Conservation (phyloP, 2,797 vertebrate species). For the Artibeus jamaicensis region DNA sequence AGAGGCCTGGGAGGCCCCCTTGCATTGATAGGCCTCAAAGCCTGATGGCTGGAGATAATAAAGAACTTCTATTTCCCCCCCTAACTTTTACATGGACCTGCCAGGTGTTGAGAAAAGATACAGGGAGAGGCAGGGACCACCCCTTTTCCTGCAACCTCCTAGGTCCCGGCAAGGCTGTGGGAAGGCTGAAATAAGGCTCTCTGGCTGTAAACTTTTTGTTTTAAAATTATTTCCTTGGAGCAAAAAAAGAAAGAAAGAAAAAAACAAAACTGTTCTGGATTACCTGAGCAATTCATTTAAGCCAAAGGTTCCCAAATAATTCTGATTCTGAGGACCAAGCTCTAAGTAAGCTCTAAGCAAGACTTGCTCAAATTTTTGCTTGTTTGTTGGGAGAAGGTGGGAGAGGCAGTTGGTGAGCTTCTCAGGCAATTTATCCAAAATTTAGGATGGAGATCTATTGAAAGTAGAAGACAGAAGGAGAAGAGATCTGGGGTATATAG, state of each 20-base stretch:
- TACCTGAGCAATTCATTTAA: constrained; percentile 33
- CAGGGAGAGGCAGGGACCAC: neutral
- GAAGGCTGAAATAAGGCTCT: neutral
- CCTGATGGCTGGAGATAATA: constrained; percentile 46
- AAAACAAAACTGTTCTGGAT: neutral
- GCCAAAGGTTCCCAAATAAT: neutral
- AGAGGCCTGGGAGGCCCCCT: constrained; percentile 55
- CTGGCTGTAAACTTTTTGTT: neutral
- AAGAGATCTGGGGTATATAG: neutral
- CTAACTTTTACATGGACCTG: constrained; percentile 56
- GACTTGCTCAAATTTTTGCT: constrained; percentile 5
- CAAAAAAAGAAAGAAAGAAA: neutral
- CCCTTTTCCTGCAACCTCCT: neutral
- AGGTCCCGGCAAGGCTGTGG: neutral
- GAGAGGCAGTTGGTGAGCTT: neutral
- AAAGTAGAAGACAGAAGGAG: neutral
- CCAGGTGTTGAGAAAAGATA: constrained; percentile 44
- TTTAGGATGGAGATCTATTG: neutral
- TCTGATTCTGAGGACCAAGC: constrained; percentile 7
- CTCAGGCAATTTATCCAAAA: neutral
- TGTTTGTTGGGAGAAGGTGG: neutral
- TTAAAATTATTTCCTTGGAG: neutral
- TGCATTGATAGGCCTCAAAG: constrained; percentile 62
- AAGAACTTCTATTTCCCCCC: constrained; percentile 21
- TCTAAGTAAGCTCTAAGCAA: neutral